Conservation (phyloP, 2,888 invertebrate species). For the Bedellia somnulentella region DNA sequence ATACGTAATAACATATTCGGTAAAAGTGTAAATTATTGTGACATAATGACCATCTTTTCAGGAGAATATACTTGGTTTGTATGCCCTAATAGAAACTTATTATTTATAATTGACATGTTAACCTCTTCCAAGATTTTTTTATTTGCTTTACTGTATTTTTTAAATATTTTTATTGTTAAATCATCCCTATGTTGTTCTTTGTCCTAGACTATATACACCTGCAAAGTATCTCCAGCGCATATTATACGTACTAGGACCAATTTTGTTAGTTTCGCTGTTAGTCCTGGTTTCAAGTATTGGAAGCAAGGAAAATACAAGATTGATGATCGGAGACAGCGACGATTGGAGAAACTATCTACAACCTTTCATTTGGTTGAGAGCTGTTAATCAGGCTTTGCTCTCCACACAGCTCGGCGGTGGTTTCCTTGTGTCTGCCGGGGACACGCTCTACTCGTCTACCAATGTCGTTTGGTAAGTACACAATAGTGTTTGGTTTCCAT, state of each 20-base stretch:
- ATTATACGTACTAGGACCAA: constrained; percentile 25
- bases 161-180: no score
- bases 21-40: no score
- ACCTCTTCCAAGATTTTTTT: no score
- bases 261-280: constrained; percentile 18
- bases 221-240: constrained; percentile 36
- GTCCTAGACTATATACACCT: constrained; percentile 38
- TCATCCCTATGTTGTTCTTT: no score
- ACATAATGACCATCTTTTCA: no score
- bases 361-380: constrained; percentile 31
- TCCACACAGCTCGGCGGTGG: constrained; percentile 37
- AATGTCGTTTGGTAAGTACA: constrained; percentile 37
- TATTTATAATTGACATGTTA: no score
- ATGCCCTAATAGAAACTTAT: no score
- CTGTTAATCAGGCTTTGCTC: constrained; percentile 29
- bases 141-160: no score
- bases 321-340: constrained; percentile 13
- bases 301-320: constrained; percentile 13
- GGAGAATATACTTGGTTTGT: no score
- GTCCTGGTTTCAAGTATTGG: constrained; percentile 20
- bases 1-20: no score
- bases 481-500: no score
- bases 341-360: constrained; percentile 24
- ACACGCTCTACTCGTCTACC: constrained; percentile 27
- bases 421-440: constrained; percentile 31